Percentiles rank a stretch among this genome's conserved stretches.
Conservation (phyloP, 2,888 invertebrate species). For the Bedellia somnulentella region DNA sequence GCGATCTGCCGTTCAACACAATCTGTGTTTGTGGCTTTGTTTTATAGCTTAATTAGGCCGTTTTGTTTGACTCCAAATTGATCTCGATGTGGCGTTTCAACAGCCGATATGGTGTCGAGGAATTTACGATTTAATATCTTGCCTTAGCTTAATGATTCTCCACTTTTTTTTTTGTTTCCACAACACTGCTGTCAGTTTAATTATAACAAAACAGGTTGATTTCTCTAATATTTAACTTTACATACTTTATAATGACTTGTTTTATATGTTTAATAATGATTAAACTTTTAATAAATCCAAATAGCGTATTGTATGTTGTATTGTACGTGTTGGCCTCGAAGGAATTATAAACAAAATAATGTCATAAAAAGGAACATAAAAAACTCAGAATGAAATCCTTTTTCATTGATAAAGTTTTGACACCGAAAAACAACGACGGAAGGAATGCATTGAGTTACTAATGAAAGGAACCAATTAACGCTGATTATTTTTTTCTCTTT, state of each 20-base stretch:
- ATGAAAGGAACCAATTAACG: constrained; percentile 60
- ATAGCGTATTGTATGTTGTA: too few relatives aligned
- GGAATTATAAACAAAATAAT: too few relatives aligned
- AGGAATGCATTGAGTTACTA: constrained; percentile 54
- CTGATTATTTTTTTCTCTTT: constrained; percentile 52
- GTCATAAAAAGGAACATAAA: too few relatives aligned
- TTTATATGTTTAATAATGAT: too few relatives aligned
- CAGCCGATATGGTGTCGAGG: constrained; percentile 51
- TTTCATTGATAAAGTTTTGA: constrained; percentile 59
- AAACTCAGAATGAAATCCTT: too few relatives aligned
- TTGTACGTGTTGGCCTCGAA: too few relatives aligned
- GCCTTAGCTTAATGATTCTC: constrained; percentile 7
- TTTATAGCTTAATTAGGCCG: constrained; percentile 60
- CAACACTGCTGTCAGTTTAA: neutral
- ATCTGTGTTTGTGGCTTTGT: constrained; percentile 48
- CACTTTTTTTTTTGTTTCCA: neutral
- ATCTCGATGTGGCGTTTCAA: constrained; percentile 30
- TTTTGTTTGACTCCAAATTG: constrained; percentile 51
- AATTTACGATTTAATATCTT: constrained; percentile 50
- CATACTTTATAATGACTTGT: too few relatives aligned
- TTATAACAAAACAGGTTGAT: too few relatives aligned
- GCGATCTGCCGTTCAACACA: constrained; percentile 14
- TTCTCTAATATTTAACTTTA: too few relatives aligned
- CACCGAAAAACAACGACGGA: constrained; percentile 46
- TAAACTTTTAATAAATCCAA: too few relatives aligned